Evolutionary conservation across 2,888 invertebrate genomes (phyloP), one percentile per base, ranked within the genome.

Genomic region (Hermaeophaga mercurialis): DNA sequence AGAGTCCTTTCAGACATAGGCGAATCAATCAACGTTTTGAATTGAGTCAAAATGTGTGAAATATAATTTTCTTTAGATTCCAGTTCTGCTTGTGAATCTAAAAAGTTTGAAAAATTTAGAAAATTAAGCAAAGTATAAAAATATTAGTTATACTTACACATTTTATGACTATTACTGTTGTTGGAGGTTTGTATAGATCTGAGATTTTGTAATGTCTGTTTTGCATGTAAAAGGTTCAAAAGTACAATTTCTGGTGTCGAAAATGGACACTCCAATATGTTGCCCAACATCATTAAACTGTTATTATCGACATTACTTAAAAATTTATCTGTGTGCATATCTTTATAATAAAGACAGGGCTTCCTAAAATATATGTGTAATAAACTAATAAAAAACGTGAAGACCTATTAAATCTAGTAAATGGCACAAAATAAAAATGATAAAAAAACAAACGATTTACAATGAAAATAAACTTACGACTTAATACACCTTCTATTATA

Each of bases 251-350:
- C 69, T 5, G 67, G 63, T 6, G 61, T 54, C 22, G 49, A 61
- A 33, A 62, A 65, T 1, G 69, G 69, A 43, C 54, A 60, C 8
- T 64, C 62, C 22, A 69, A 44, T 38, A 67, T 57, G n/a, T 50
- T 52, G 8, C 49, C 50, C 18, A 69, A 49, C 58, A 61, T 63
- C 14, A 55, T 43, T 18, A 66, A 34, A 24, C 54, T 58, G 11
- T 63, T 58, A 3, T 58, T 38, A 33, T 62, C 59, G n/a, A 67
- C 33, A 34, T 64, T 57, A 15, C 54, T 28, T 3, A 66, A 61
- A 36, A 64, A 59, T 26, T 53, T 60, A 5, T 58, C 54, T 5
- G 56, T 46, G 44, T 59, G 57, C 22, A 66, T 38, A 47, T 67
- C 61, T 54, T 61, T 59, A 45, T 61, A 67, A 41, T 49, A 62